Evolutionary conservation across 2,888 invertebrate species (phyloP).

Genomic region (Drosophila mercatorum): DNA sequence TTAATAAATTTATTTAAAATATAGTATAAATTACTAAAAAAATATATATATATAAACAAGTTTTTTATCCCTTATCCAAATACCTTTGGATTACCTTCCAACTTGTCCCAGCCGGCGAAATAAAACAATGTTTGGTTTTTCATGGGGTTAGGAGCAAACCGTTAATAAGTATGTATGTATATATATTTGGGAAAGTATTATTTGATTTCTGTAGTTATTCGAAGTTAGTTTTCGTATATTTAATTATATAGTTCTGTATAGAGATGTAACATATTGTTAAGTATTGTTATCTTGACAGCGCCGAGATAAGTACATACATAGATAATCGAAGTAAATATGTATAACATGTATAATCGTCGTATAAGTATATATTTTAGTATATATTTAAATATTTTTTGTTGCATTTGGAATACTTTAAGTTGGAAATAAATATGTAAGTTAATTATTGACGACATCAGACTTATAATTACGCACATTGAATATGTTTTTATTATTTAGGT

Average conservation of each 20-base stretch:
- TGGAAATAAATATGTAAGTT: conserved; percentile 58
- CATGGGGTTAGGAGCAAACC: conserved; percentile 69
- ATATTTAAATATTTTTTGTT: conserved; percentile 37
- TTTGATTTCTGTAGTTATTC: conserved; percentile 30
- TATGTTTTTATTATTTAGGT: conserved; percentile 55
- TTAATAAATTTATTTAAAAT: background rate
- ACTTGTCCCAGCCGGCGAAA: background rate
- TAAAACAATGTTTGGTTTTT: conserved; percentile 17
- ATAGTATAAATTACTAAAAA: background rate
- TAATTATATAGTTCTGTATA: conserved; percentile 52
- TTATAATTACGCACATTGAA: conserved; percentile 82
- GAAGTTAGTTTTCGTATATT: conserved; percentile 28
- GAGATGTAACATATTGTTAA: conserved; percentile 59
- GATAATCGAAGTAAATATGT: conserved; percentile 62
- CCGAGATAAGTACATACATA: conserved; percentile 43
- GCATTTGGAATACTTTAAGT: conserved; percentile 61
- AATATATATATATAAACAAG: background rate
- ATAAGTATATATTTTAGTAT: conserved; percentile 33
- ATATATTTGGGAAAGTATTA: conserved; percentile 60
- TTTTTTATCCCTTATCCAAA: background rate
- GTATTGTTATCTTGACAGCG: conserved; percentile 46
- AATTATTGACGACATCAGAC: conserved; percentile 83
- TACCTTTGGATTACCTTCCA: background rate
- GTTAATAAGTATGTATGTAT: conserved; percentile 63
- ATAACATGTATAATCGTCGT: conserved; percentile 40